These are phyloP conservation scores for Nicator chloris DNA, from an alignment of 2,113 vertebrate genomes.

Conservation along the genomic window DNA sequence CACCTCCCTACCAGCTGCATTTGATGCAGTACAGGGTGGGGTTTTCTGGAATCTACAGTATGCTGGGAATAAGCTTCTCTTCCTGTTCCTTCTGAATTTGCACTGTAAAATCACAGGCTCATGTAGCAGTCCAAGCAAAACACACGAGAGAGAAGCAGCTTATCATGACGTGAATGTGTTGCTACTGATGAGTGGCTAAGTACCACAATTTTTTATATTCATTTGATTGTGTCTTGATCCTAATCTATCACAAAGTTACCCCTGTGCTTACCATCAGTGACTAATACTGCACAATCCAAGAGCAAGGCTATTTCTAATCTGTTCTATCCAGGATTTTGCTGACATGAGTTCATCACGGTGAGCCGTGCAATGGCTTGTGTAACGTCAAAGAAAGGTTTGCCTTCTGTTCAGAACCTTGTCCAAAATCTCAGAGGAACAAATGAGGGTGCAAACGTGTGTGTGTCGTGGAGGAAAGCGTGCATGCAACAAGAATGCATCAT, in stretches of 20 bases:
- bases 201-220: neutral
- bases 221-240: neutral
- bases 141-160: neutral
- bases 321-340: neutral
- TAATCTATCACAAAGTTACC: neutral
- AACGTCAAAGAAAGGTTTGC: neutral
- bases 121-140: neutral
- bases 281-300: neutral
- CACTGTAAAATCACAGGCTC: neutral
- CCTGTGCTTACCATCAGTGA: neutral
- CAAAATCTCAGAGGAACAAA: neutral
- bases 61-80: neutral
- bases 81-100: neutral
- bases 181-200: neutral
- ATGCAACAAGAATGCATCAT: neutral
- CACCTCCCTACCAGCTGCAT: neutral
- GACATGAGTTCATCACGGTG: neutral
- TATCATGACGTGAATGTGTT: neutral
- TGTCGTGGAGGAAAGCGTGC: fast-evolving
- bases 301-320: neutral
- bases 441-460: neutral
- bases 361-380: neutral
- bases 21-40: neutral
- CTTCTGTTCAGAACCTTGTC: neutral
- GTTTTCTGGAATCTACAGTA: neutral